Evolutionary conservation across 2,113 vertebrate species (phyloP).

Genomic region (Amblyornis subalaris): DNA sequence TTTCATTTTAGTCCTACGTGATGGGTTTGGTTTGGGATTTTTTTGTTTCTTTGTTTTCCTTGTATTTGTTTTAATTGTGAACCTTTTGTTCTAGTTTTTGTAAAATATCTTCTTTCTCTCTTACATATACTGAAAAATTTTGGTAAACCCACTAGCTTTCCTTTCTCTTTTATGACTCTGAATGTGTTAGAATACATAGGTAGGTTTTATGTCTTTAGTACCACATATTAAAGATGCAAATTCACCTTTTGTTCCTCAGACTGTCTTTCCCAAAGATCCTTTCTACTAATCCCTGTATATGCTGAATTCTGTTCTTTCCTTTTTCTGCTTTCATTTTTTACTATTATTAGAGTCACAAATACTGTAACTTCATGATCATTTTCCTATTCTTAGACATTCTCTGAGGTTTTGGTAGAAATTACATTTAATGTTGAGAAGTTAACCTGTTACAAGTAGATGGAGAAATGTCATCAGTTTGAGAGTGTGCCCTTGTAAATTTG

Average conservation of each 20-base stretch:
- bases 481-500: neutral
- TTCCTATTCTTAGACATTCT: neutral
- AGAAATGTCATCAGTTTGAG: neutral
- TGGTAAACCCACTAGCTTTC: neutral
- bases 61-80: neutral
- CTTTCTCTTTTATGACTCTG: neutral
- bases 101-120: neutral
- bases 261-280: neutral
- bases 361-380: neutral
- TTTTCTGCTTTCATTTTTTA: neutral
- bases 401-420: neutral
- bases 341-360: neutral
- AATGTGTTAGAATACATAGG: neutral
- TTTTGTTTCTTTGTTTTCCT: neutral
- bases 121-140: neutral
- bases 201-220: neutral
- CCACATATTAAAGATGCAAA: neutral
- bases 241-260: neutral
- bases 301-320: neutral
- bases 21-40: fast-evolving
- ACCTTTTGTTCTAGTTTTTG: neutral
- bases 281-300: neutral
- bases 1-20: neutral
- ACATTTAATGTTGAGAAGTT: neutral
- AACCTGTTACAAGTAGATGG: neutral